These are phyloP conservation scores for Botrylloides violaceus DNA, from an alignment of 23 tunicate species.

Conservation along the genomic window DNA sequence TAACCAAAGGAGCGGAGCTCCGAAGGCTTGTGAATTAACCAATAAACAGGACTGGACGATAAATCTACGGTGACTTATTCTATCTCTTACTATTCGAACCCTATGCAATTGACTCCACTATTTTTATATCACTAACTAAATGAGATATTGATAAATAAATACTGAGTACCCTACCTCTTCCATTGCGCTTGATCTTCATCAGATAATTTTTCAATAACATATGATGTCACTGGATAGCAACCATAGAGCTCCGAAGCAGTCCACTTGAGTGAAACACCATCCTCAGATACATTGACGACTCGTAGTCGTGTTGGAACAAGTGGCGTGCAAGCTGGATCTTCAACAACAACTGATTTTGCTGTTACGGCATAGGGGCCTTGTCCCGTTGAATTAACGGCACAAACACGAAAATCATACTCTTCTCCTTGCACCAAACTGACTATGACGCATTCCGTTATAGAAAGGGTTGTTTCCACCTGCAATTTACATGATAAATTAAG, in stretches of 20 bases:
- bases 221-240: slow-evolving; percentile 66
- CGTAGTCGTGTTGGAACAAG: slow-evolving; percentile 53
- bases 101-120: no score
- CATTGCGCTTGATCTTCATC: background rate
- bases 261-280: slow-evolving; percentile 66
- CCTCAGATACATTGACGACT: slow-evolving; percentile 45
- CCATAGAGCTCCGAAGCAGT: slow-evolving; percentile 57
- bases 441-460: slow-evolving; percentile 47
- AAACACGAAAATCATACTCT: slow-evolving; percentile 82
- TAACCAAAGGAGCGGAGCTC: no score
- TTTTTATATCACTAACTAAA: no score
- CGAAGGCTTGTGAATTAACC: no score
- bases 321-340: slow-evolving; percentile 44
- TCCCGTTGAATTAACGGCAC: slow-evolving; percentile 84
- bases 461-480: slow-evolving; percentile 56
- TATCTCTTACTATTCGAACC: no score
- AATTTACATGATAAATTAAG: no score
- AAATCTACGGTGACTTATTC: no score
- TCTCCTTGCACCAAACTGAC: slow-evolving; percentile 39
- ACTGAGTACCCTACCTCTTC: background rate
- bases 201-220: slow-evolving; percentile 44
- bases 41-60: no score
- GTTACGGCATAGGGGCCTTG: slow-evolving; percentile 71
- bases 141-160: no score
- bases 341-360: slow-evolving; percentile 38